These are phyloP conservation scores for Cactoblastis cactorum DNA, from an alignment of 2,888 invertebrate species.

Conservation along the genomic window DNA sequence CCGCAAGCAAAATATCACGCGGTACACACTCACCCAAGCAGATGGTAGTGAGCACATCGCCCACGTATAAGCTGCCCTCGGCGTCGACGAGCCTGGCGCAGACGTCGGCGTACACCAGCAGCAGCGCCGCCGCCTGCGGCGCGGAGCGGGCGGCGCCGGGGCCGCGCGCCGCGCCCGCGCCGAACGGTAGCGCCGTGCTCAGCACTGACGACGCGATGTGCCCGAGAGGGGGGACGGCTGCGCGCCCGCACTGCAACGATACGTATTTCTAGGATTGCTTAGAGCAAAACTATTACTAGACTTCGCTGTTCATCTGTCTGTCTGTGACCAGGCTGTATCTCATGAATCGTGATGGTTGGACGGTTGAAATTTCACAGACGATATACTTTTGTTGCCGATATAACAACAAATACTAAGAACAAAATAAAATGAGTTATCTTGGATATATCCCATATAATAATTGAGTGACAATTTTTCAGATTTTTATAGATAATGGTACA, in stretches of 20 bases:
- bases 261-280: neutral
- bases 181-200: conserved; percentile 37
- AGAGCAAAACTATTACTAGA: no score
- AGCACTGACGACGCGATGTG: conserved; percentile 31
- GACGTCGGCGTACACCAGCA: conserved; percentile 52
- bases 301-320: no score
- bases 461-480: no score
- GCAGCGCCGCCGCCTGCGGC: conserved; percentile 35
- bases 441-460: no score
- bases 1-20: neutral
- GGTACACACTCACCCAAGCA: conserved; percentile 29
- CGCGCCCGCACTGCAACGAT: conserved; percentile 45
- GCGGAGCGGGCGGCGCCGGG: conserved; percentile 11
- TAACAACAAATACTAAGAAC: no score
- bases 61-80: conserved; percentile 41
- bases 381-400: no score
- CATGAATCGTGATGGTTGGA: no score
- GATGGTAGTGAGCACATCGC: conserved; percentile 27
- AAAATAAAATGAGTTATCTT: no score
- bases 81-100: conserved; percentile 45
- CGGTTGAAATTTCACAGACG: no score
- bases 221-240: conserved; percentile 35
- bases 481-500: no score
- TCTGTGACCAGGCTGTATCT: no score
- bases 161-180: conserved; percentile 29